Conservation (phyloP, 2,888 invertebrate genomes). For the Mythimna impura region DNA sequence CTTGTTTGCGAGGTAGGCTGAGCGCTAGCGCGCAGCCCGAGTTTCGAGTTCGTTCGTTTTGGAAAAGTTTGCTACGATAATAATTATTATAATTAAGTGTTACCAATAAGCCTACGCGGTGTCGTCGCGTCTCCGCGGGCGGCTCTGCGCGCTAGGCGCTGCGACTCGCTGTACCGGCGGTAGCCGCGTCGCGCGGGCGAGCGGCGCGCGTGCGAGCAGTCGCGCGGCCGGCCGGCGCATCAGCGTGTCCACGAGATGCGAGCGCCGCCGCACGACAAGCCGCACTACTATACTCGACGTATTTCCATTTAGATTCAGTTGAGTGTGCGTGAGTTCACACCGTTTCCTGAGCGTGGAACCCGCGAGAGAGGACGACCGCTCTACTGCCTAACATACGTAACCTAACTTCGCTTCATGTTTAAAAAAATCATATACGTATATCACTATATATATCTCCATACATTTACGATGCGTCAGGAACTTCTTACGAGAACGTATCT, state of each 20-base stretch:
- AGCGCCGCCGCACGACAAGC: conserved; percentile 61
- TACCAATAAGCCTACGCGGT: conserved; percentile 90
- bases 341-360: conserved; percentile 73
- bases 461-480: conserved; percentile 91
- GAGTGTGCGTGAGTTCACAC: conserved; percentile 65
- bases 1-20: conserved; percentile 94
- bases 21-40: conserved; percentile 90
- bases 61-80: conserved; percentile 91
- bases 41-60: conserved; percentile 91
- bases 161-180: conserved; percentile 65
- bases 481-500: conserved; percentile 91
- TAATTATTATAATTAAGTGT: conserved; percentile 90
- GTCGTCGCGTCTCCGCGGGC: conserved; percentile 87
- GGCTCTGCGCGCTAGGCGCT: conserved; percentile 69
- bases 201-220: conserved; percentile 28
- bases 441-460: conserved; percentile 90
- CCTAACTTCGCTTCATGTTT: conserved; percentile 90
- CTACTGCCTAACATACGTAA: conserved; percentile 90
- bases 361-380: conserved; percentile 88
- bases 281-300: conserved; percentile 54
- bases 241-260: conserved; percentile 60
- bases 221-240: conserved; percentile 58
- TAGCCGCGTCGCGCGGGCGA: conserved; percentile 57
- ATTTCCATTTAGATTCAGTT: conserved; percentile 58
- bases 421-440: conserved; percentile 91